Evolutionary conservation across 2,888 invertebrate genomes (phyloP), one percentile per base, ranked within the genome.

Genomic region (Encarsia formosa): DNA sequence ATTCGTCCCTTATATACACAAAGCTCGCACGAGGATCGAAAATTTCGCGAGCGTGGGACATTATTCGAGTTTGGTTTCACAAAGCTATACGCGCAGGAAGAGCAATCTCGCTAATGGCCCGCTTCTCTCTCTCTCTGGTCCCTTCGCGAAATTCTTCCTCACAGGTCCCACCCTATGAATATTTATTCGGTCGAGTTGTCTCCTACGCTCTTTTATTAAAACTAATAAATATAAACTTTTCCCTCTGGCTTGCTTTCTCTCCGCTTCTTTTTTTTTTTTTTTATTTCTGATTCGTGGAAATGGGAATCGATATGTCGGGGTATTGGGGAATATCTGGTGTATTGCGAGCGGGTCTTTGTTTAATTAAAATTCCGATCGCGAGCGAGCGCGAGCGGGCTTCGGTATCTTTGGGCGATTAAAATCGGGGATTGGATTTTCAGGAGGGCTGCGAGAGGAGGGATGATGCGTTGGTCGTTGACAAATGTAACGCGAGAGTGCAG

Each of bases 91-190:
- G n/a, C n/a, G n/a, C n/a, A n/a, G n/a, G n/a, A n/a, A n/a, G 63
- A 66, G 64, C 66, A 70, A 70, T 70, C 68, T 69, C 62, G 63
- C 67, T 70, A 70, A 70, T 70, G 69, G 70, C 60, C 60, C 57
- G 62, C 37, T 34, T 6, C n/a, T 13, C 39, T n/a, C 39, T 37
- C 59, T 57, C 62, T 62, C 63, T 64, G 65, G 60, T 65, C 66
- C 64, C 61, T 62, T 60, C 52, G 59, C 56, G 59, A 55, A 61
- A 56, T 56, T 56, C 56, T 52, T 52, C 45, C 23, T n/a, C 8
- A 13, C 40, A 22, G 8, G 13, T 16, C 43, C 57, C 24, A 49
- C 56, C 54, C 58, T 59, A 64, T 65, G 67, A 65, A 68, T 67
- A 66, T 66, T 65, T 64, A 65, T 68, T 65, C 63, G 54, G 48